Evolutionary conservation across 2,888 invertebrate species (phyloP).

Genomic region (Cepaea hortensis): DNA sequence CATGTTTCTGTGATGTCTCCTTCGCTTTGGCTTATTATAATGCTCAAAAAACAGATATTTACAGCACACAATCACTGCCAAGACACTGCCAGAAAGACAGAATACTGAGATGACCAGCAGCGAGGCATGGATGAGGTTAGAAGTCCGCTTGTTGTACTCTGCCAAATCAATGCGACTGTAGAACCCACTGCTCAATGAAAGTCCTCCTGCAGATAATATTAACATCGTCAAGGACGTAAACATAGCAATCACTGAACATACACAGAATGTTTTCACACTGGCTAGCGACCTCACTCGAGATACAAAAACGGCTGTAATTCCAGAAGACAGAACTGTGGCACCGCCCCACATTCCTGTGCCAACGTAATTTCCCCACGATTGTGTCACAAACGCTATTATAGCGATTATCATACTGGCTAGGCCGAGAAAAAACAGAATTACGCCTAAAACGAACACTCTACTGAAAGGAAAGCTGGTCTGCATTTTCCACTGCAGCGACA

Average conservation of each 20-base stretch:
- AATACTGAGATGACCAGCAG: conserved; percentile 61
- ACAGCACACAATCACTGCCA: conserved; percentile 61
- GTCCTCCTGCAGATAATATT: conserved; percentile 65
- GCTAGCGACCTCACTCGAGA: conserved; percentile 58
- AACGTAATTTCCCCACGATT: conserved; percentile 69
- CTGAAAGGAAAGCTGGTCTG: conserved; percentile 62
- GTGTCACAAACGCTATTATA: conserved; percentile 62
- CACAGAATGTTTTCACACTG: conserved; percentile 63
- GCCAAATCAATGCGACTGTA: conserved; percentile 54
- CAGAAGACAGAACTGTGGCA: conserved; percentile 59
- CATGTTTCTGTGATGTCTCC: conserved; percentile 44
- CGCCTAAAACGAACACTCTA: conserved; percentile 62
- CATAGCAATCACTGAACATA: conserved; percentile 58
- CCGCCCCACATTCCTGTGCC: conserved; percentile 72
- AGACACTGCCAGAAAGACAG: conserved; percentile 59
- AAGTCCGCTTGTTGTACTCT: conserved; percentile 53
- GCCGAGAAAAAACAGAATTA: conserved; percentile 65
- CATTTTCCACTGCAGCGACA: conserved; percentile 52
- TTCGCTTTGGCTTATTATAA: conserved; percentile 48
- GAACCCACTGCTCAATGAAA: conserved; percentile 64
- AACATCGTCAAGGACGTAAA: conserved; percentile 62
- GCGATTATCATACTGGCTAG: conserved; percentile 64
- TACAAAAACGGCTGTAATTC: conserved; percentile 62
- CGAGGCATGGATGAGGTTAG: conserved; percentile 62
- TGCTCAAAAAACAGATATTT: conserved; percentile 62